Conservation (phyloP, 53 echinoderm and acorn worm species). For the Patiria pectinifera region DNA sequence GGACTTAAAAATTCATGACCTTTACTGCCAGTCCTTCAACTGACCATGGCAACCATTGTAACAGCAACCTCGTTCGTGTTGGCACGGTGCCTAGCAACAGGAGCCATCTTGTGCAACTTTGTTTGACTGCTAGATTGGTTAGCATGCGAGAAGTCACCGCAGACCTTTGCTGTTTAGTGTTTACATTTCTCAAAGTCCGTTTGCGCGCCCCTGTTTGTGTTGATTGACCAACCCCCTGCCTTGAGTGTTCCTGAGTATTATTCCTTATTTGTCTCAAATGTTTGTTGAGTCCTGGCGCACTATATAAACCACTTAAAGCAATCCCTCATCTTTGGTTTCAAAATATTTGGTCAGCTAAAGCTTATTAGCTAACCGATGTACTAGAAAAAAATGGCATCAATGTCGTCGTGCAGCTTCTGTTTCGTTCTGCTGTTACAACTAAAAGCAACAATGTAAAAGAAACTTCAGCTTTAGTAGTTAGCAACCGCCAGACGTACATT, state of each 20-base stretch:
- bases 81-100: conserved; percentile 38
- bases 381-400: background rate
- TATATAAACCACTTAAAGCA: conserved; percentile 31
- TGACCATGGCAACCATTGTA: conserved; percentile 34
- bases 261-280: conserved; percentile 10
- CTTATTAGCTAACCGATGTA: background rate
- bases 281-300: conserved; percentile 28
- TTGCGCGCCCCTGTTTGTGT: background rate
- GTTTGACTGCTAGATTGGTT: background rate
- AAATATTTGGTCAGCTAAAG: conserved; percentile 41
- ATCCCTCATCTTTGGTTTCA: conserved; percentile 34
- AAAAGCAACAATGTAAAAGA: background rate
- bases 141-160: background rate
- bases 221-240: background rate
- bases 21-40: background rate
- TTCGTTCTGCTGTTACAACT: conserved; percentile 25
- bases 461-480: background rate
- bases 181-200: conserved; percentile 9
- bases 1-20: conserved; percentile 34
- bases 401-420: background rate
- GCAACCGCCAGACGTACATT: background rate
- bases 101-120: conserved; percentile 30
- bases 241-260: background rate
- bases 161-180: background rate
- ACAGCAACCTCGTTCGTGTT: conserved; percentile 24